Conservation (phyloP, 1,140 invertebrate species). For the Dryas iulia region DNA sequence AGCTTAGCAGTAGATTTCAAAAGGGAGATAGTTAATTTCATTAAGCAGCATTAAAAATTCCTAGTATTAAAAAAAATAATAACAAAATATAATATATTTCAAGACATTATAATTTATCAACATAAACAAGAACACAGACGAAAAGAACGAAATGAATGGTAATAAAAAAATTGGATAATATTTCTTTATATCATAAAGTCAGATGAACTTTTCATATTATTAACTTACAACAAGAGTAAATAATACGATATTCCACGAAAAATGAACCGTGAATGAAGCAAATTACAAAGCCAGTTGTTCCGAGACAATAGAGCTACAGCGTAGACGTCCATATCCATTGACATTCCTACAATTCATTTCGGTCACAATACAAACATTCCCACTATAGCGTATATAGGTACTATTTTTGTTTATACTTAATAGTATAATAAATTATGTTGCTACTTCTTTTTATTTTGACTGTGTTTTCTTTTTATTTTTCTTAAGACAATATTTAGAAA, state of each 20-base stretch:
- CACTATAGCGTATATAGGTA: background rate
- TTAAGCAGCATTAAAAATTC: too few species aligned
- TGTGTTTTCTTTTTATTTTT: background rate
- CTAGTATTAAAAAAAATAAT: too few species aligned
- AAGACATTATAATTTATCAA: too few species aligned
- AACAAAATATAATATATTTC: too few species aligned
- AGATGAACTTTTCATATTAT: background rate
- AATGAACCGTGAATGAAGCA: slow-evolving; percentile 12
- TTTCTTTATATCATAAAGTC: background rate
- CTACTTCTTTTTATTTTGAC: background rate
- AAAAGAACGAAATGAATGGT: background rate
- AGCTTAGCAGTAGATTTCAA: too few species aligned
- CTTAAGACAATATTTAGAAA: background rate
- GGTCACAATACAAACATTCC: slow-evolving; percentile 11
- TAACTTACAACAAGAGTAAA: background rate
- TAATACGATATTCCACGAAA: background rate
- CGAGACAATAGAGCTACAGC: slow-evolving; percentile 14
- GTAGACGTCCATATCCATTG: slow-evolving; percentile 7
- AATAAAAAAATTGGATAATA: background rate
- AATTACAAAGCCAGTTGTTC: slow-evolving; percentile 18
- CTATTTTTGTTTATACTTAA: background rate
- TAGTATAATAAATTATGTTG: background rate
- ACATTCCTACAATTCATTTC: slow-evolving; percentile 12
- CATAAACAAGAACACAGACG: too few species aligned
- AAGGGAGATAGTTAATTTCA: too few species aligned